Percentiles rank a stretch among this genome's conserved stretches.
Evolutionary conservation across 1,140 invertebrate species (phyloP).

Genomic region (Ladona fulva): DNA sequence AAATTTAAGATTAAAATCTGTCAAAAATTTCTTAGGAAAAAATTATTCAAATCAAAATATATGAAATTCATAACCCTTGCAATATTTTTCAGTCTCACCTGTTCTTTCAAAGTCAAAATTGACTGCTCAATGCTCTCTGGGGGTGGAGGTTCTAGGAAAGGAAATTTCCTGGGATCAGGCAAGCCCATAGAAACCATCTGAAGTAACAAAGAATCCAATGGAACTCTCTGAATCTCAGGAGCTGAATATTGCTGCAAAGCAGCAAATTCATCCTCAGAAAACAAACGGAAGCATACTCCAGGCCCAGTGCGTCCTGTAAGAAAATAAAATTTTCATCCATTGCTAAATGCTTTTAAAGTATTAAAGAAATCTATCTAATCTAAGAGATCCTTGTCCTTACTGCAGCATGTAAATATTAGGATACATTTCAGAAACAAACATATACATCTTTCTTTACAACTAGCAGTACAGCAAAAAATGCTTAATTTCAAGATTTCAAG

Average conservation of each 20-base stretch:
- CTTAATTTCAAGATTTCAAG: no score
- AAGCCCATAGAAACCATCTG: slow-evolving; percentile 94
- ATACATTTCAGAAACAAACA: no score
- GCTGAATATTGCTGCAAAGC: slow-evolving; percentile 66
- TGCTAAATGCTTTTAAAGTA: no score
- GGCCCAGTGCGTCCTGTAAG: slow-evolving; percentile 47
- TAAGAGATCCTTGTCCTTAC: no score
- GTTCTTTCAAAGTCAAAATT: slow-evolving; percentile 75
- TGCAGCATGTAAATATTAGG: no score
- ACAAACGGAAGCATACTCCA: slow-evolving; percentile 68
- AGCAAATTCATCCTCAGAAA: slow-evolving; percentile 77
- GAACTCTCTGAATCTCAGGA: slow-evolving; percentile 86
- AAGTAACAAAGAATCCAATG: slow-evolving; percentile 82
- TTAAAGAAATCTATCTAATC: no score
- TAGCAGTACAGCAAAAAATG: no score
- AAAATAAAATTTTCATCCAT: background rate
- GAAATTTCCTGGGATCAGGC: slow-evolving; percentile 83
- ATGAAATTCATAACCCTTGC: background rate
- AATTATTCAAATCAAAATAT: no score
- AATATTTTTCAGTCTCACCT: slow-evolving; percentile 45
- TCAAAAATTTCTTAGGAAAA: no score
- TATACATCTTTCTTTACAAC: no score
- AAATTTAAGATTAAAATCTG: no score
- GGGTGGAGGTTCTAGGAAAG: slow-evolving; percentile 87
- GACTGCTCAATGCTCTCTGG: slow-evolving; percentile 77